Evolutionary conservation across 2,113 vertebrate species (phyloP), one percentile per base, ranked within the genome.

Genomic region (Equus przewalskii): DNA sequence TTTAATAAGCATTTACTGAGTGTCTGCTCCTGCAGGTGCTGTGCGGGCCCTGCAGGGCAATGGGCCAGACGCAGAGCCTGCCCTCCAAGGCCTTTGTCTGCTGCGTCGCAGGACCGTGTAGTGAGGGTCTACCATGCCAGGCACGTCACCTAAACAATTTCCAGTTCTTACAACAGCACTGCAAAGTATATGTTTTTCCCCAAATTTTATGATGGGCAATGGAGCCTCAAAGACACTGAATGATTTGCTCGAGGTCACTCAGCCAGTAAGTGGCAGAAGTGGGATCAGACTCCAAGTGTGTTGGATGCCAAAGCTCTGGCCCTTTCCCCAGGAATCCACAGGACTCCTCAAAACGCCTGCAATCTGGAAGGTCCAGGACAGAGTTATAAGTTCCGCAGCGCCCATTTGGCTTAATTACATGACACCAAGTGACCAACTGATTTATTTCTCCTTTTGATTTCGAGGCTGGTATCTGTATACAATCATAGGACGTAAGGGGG

Each of bases 391-490:
- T 5, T 33, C 18, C 33, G 65, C 13, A 6, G 33, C 6, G 62
- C 10, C 2, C 3, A 36, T 18, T 82, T 72, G 2, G 33, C 22
- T 80, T 80, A 41, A 51, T 33, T 36, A 64, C 18, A 49, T 54
- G 46, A 33, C 12, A 62, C 16, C 46, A 22, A 44, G 51, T 60
- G 36, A 76, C 44, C 44, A 65, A 33, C 30, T 58, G 19, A 93
- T 3, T 56, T 41, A 41, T 62, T 64, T 93, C 67, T 93, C 19
- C 30, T 94, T 90, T 91, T 64, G 26, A 54, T 79, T 95, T 92
- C 64, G 65, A 60, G 49, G n/a, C 49, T 91, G 62, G n/a, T 69
- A 16, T 79, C 3, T 76, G 88, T n/a, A 85, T 33, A 72, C 9
- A 87, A 30, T 49, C 85, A 89, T 5, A 60, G 60, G 70, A 64